Base-by-base conservation (phyloP, 2,888 invertebrate genomes). In the Apomyelois bistriatella region DNA sequence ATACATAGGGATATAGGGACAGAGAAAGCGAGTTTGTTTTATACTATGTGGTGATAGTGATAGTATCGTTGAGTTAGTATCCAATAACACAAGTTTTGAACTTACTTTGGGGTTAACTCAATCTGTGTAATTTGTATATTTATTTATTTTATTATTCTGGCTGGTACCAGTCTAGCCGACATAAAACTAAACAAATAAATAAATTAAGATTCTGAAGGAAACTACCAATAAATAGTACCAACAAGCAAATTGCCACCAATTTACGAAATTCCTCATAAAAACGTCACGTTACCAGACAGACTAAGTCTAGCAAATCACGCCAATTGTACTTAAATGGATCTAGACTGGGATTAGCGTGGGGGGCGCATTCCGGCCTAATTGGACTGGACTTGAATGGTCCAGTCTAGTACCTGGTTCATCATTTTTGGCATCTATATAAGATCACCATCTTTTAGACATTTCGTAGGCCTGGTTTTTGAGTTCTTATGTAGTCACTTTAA, bases 301-400 rank as follows among this genome's bases (percentile, higher is more conserved):
- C n/a, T n/a, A n/a, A n/a, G 22, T 22, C 22, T 17, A 41, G 32
- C 32, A 16, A 46, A 46, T 46, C 46, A 46, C 35, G 46, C 6
- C 46, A 46, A 46, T 46, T 46, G 46, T 16, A 32, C 32, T 46
- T 32, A 46, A 46, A 13, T 40, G 16, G 15, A 2, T 1, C 28
- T 12, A 43, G 43, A 43, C 43, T n/a, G 8, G n/a, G 28, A 30
- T 28, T 36, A 30, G 46, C 46, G 46, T 46, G 32, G 46, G 46
- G 32, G 32, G 32, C 16, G 32, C 46, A 46, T 46, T 16, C 46
- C 46, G 6, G 16, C 46, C 46, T 46, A 46, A 46, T 46, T 46
- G 46, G 32, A 7, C n/a, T n/a, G n/a, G 10, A 9, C 41, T 12
- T 8, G 40, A 17, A 17, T 41, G 41, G 16, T 3, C n/a, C 10